Base-by-base conservation (phyloP, 2,113 vertebrate genomes). In the Nipponia nippon region DNA sequence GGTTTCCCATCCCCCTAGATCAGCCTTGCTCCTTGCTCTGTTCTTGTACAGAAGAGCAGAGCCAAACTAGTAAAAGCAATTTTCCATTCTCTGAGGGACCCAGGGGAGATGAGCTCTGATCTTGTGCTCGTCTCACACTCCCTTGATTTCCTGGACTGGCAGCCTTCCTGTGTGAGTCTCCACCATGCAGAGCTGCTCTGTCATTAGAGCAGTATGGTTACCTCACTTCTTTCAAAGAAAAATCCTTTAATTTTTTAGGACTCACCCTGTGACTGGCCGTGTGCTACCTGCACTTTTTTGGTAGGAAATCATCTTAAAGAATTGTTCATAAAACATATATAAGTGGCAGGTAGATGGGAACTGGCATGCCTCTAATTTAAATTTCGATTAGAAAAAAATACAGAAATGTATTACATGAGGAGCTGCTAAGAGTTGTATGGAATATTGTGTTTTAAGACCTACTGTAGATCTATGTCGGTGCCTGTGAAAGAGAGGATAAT, bases 401-500 rank as follows among this genome's bases (percentile, higher is more conserved):
- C 83, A 96, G 91, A 95, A 97, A 93, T 97, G 91, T 95, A 95
- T 98, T 97, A 97, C 94, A 92, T 77, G 97, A 97, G 86, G 77
- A 97, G 96, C 86, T 95, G 90, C 87, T 96, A 95, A 95, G 97
- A 97, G 90, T 95, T 97, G 93, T 98, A 84, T 83, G 90, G 97
- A 98, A 98, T 98, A 98, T 96, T 97, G 96, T 98, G 96, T 97
- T 98, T 98, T 98, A 98, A 98, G 98, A 97, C 92, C 96, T 96
- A 95, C 93, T 93, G 97, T 97, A 98, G 97, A 98, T 98, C 98
- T 98, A 91, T 98, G 98, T 97, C 78, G 21, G 91, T 98, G 97
- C 96, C 97, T 98, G 96, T 96, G 96, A 97, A 96, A 98, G 97
- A 97, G 98, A 98, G 98, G 97, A 96, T 98, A 98, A 98, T 98